Conservation (phyloP, 2,113 vertebrate genomes). For the Raphicerus campestris region DNA sequence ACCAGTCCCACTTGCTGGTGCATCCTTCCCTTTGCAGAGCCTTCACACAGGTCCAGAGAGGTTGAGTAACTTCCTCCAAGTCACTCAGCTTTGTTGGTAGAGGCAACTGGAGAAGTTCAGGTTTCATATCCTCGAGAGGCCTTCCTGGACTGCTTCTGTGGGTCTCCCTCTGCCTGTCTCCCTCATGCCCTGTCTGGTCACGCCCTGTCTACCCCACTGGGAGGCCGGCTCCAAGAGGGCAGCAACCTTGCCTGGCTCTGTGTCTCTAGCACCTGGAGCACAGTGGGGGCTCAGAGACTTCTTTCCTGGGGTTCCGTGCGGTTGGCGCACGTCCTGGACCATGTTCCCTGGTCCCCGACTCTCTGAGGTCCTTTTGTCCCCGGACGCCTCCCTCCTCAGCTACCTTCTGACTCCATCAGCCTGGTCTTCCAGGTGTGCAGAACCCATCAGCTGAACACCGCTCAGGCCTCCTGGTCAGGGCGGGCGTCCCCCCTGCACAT, state of each 20-base stretch:
- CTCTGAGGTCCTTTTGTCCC: not conserved
- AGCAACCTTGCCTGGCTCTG: not conserved
- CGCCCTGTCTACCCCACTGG: not conserved
- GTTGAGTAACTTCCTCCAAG: not conserved
- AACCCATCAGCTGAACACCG: fast-evolving
- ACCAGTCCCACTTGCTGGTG: fast-evolving
- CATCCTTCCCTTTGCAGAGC: not conserved
- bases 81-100: fast-evolving
- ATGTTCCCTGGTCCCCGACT: no score
- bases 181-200: not conserved
- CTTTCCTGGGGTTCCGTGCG: not conserved
- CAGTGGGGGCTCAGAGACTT: fast-evolving
- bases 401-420: not conserved
- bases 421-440: fast-evolving
- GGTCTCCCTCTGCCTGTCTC: fast-evolving
- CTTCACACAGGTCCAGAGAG: not conserved
- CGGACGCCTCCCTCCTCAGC: fast-evolving
- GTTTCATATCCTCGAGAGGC: not conserved
- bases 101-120: not conserved
- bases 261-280: not conserved
- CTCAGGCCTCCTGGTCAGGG: not conserved
- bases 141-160: fast-evolving
- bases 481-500: not conserved
- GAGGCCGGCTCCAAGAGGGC: not conserved
- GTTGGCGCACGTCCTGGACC: not conserved